Conservation (phyloP, 1,140 invertebrate species). For the Sitobion miscanthi region DNA sequence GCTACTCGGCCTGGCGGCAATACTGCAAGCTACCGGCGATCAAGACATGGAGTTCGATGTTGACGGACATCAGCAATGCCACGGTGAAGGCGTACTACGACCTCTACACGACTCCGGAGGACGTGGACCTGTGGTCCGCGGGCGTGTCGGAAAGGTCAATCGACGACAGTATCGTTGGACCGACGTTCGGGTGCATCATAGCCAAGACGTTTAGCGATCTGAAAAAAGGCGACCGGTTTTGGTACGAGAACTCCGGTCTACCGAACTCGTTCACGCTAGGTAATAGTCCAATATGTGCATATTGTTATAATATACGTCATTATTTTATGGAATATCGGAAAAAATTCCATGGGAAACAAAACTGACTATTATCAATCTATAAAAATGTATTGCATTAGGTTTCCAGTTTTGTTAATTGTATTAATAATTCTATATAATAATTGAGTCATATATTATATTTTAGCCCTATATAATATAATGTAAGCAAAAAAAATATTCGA, state of each 20-base stretch:
- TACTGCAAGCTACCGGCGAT: conserved; percentile 74
- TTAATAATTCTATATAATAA: too few relatives aligned
- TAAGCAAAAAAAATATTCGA: background rate
- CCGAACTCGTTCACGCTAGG: conserved; percentile 85
- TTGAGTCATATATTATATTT: too few relatives aligned
- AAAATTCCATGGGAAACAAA: background rate
- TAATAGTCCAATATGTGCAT: conserved; percentile 60
- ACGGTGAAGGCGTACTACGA: conserved; percentile 59
- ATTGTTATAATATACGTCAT: background rate
- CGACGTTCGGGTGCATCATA: conserved; percentile 94
- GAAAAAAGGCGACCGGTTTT: conserved; percentile 91
- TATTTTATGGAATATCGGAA: background rate
- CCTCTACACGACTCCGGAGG: conserved; percentile 71
- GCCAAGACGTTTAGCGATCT: conserved; percentile 93
- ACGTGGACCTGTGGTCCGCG: conserved; percentile 91
- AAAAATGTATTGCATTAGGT: background rate
- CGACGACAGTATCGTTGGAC: conserved; percentile 87
- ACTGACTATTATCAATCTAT: background rate
- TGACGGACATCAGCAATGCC: conserved; percentile 58
- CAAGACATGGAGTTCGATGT: conserved; percentile 59
- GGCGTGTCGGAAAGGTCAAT: conserved; percentile 88
- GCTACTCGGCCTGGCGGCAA: conserved; percentile 86
- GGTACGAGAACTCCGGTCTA: conserved; percentile 67
- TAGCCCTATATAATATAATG: too few relatives aligned
- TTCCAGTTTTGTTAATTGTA: too few relatives aligned